A percentile compares a stretch with the other conserved stretches of the same genome.
Conservation (phyloP, 2,113 vertebrate species). For the Nanorana parkeri region DNA sequence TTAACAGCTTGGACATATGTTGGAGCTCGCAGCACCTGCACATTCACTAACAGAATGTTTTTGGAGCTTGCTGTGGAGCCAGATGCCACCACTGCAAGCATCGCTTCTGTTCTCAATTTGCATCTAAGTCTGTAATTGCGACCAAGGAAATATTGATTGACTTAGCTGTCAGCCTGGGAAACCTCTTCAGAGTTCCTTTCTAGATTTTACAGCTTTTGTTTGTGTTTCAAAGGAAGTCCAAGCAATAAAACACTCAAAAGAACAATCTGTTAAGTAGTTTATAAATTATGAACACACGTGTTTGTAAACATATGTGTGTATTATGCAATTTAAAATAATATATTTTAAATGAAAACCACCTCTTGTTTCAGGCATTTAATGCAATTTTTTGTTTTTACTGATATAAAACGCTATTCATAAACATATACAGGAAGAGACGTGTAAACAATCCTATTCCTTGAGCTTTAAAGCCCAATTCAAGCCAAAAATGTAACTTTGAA, state of each 20-base stretch:
- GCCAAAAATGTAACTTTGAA: too few relatives aligned
- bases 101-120: slow-evolving; percentile 48
- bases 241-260: neutral
- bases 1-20: slow-evolving; percentile 56
- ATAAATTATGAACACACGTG: neutral
- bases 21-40: slow-evolving; percentile 44
- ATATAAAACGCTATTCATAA: too few relatives aligned
- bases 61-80: slow-evolving; percentile 47
- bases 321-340: too few relatives aligned
- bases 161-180: slow-evolving; percentile 33
- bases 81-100: slow-evolving; percentile 49
- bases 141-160: slow-evolving; percentile 48
- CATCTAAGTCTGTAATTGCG: slow-evolving; percentile 54
- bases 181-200: slow-evolving; percentile 5
- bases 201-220: neutral
- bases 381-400: too few relatives aligned
- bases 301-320: neutral
- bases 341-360: too few relatives aligned
- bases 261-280: neutral
- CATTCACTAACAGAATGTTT: slow-evolving; percentile 58
- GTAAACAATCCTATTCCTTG: too few relatives aligned
- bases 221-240: neutral
- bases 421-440: too few relatives aligned
- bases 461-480: too few relatives aligned
- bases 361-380: too few relatives aligned